Evolutionary conservation across 2,797 vertebrate genomes (phyloP), one percentile per base, ranked within the genome.

Genomic region (Smutsia temminckii): DNA sequence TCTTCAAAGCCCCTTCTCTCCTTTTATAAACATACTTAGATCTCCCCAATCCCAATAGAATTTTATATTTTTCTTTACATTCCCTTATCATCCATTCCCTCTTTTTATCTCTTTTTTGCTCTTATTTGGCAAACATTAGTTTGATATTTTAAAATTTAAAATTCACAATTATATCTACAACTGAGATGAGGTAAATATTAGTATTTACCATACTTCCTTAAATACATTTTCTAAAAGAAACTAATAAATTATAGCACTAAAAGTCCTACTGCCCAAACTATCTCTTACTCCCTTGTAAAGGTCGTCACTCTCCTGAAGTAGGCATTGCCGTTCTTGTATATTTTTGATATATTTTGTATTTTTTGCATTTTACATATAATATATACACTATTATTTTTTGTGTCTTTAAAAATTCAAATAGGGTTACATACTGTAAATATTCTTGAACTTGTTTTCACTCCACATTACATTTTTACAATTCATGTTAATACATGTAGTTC

Each of bases 391-490:
- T 63, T 95, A 9, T 6, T 81, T 94, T 64, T 8, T 75, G 13
- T 51, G 32, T 61, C 46, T 86, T 96, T 59, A 89, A 91, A 40
- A 78, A 34, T 89, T 72, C 34, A 75, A 46, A 72, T n/a, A 79
- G 10, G 6, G 2, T 89, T 72, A 40, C 7, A 42, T 34, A 61
- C 3, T 69, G 16, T 55, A 89, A 42, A 69, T 9, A 83, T 71
- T 66, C 42, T 92, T 64, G 17, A 72, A 72, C 77, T 95, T 93
- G 34, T 42, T 95, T 95, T 91, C 4, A 42, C 0, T 49, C 29
- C 49, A 94, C 2, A n/a, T 81, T 91, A 25, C 59, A 34, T 34
- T 89, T 89, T 79, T 71, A 61, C 91, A 95, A 77, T 85, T 79
- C 34, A 61, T 55, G 20, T 77, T 94, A 93, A 78, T 94, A 74